Evolutionary conservation across 2,113 vertebrate genomes (phyloP), one percentile per base, ranked within the genome.

Genomic region (Pseudorasbora parva): DNA sequence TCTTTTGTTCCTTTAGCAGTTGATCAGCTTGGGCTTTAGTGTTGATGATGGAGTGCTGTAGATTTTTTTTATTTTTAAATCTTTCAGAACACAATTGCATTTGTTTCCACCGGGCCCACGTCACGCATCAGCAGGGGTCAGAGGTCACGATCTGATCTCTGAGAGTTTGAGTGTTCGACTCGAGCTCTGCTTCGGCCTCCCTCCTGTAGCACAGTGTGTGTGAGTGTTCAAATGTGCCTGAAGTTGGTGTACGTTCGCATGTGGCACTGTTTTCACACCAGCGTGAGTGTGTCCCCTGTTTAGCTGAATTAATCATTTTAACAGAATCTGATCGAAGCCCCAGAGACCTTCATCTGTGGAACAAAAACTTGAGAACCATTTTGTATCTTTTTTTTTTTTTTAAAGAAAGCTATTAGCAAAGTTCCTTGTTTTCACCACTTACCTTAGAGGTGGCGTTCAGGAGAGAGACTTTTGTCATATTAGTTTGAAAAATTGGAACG

Each of bases 21-120:
- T 95, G 88, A 91, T 33, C 78, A 64, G 96, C 96, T 92, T 95
- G 95, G 95, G 96, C 95, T 96, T 93, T 92, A 95, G 95, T 93
- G 96, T 96, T 91, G 91, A 94, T 94, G 90, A 86, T 90, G 92
- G 95, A 97, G 96, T 95, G 94, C 95, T 96, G 96, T 96, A 95
- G 95, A 19, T 51, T 54, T 51, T 94, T 92, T 88, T 89, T 90
- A 59, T 87, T 84, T 90, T 90, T 21, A 4, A 30, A 41, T 92
- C 84, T 90, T 78, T 84, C 82, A 88, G 83, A 88, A 92, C 88
- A 75, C 89, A 89, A 84, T 60, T 25, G 56, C 80, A 86, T 86
- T 66, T 25, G 54, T 78, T 84, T 64, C 68, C 77, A 77, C 84
- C 86, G 85, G 85, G 89, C 91, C 21, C 81, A 68, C 64, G 17